Evolutionary conservation across 2,113 vertebrate genomes (phyloP), one percentile per base, ranked within the genome.

Genomic region (Ailuropoda melanoleuca): DNA sequence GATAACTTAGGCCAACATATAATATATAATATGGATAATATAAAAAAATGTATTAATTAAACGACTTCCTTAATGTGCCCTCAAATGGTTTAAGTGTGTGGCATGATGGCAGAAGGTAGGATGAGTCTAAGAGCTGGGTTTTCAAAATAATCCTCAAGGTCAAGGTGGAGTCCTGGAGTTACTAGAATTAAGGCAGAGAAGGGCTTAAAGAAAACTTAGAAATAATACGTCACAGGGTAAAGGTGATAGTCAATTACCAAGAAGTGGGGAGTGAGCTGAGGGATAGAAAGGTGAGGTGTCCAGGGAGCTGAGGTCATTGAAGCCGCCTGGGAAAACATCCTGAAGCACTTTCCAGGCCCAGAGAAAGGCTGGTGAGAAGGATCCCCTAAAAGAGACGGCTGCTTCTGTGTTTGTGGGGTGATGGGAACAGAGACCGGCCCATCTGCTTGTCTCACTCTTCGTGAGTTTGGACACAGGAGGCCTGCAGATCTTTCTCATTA

Each of bases 281-380:
- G 77, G 29, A 55, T 3, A 46, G 90, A 10, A 53, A 94, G 60
- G 5, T 3, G 17, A 18, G 6, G 18, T 58, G 15, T 21, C 4
- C 3, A 0, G 3, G 31, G 14, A 13, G 19, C 14, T n/a, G 37
- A 83, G 31, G n/a, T 88, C 37, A 3, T 0, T 1, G 70, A 46
- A 12, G 8, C 29, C 37, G 3, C 19, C 53, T 85, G 43, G 39
- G 8, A 31, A 80, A 68, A 19, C 8, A 17, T 34, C 2, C 26
- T 1, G 0, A 19, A 88, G 21, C 4, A 48, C 4, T 7, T 18
- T 46, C 31, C 29, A 58, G 74, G 15, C 48, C 85, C 37, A 11
- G 37, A 62, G n/a, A 81, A 48, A 34, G 24, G 46, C n/a, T 6
- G 17, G 31, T 19, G 10, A n/a, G 10, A n/a, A 24, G 19, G 8